These are phyloP conservation scores for Calliphora vicina DNA, from an alignment of 1,140 invertebrate genomes.

Conservation along the genomic window DNA sequence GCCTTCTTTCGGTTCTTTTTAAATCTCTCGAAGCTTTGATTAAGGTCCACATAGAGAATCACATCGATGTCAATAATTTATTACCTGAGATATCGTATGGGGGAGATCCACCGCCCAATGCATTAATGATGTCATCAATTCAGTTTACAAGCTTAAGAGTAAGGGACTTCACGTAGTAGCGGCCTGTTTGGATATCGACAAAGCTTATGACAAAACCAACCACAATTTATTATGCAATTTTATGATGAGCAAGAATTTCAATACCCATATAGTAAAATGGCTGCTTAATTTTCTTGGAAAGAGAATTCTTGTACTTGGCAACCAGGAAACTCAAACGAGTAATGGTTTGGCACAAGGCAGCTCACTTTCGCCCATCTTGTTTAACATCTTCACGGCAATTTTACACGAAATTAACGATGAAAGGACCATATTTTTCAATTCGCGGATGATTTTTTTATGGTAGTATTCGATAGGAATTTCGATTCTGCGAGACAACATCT, in stretches of 20 bases:
- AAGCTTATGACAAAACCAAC: not conserved
- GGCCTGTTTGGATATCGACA: not conserved
- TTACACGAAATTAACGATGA: not conserved
- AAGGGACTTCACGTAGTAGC: not conserved
- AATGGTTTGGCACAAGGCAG: not conserved
- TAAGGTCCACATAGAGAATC: not conserved
- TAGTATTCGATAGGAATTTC: not conserved
- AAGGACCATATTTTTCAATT: not conserved
- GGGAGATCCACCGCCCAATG: not conserved
- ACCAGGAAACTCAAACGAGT: not conserved
- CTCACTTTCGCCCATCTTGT: not conserved
- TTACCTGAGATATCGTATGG: not conserved
- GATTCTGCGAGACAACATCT: not conserved
- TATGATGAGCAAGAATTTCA: not conserved
- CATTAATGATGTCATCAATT: not conserved
- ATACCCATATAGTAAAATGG: not conserved
- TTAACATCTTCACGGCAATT: not conserved
- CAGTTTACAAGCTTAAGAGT: not conserved
- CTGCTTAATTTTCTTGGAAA: not conserved
- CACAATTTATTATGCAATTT: not conserved
- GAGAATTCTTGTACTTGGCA: not conserved
- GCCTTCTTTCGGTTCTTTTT: not conserved
- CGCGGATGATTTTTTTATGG: constrained; percentile 1
- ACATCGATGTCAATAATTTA: not conserved
- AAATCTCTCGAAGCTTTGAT: not conserved